Base-by-base conservation (phyloP, 2,797 vertebrate genomes). In the Onychomys leucogaster region DNA sequence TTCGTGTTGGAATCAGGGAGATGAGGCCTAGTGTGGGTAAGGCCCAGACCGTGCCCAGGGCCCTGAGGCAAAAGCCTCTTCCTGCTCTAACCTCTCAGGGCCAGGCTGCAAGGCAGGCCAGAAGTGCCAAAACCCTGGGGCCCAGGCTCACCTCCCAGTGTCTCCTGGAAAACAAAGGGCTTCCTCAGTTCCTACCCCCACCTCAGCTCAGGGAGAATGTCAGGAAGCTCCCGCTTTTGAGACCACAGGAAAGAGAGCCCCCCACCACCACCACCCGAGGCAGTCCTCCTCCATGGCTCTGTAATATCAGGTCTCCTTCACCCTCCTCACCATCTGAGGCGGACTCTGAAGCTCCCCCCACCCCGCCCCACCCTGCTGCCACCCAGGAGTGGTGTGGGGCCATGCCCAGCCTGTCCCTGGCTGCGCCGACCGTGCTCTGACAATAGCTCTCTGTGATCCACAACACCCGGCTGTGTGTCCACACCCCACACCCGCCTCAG, bases 401-500 rank as follows among this genome's bases (percentile, higher is more conserved):
- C 25, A 57, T 77, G 69, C 52, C 59, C 8, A 52, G 92, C 52
- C 63, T 0, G 0, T 9, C 19, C n/a, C 95, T 59, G 1, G 67
- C 89, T 43, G 27, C 83, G 90, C 94, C 94, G 41, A 91, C 91
- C 52, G 93, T 34, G 13, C 77, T 49, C 6, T 52, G 96, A 98
- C 98, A 98, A 98, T 96, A 55, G 97, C 0, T 57, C 96, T 97
- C 95, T 98, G 98, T 98, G 96, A 95, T 41, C 71, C 11, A 83
- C 92, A 91, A 86, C 96, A 84, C 91, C 84, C 85, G 34, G 78
- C 78, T 61, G 59, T 85, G 95, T 95, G 87, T 95, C 89, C 23
- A 69, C 46, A 25, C 93, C 94, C 96, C 92, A 87, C 41, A 32
- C 95, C 81, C 23, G 80, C 86, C 91, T 96, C 96, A 91, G 96